phyloP scores from a whole-genome alignment of 2,113 vertebrate genomes.

The Dasyurus viverrinus region DNA sequence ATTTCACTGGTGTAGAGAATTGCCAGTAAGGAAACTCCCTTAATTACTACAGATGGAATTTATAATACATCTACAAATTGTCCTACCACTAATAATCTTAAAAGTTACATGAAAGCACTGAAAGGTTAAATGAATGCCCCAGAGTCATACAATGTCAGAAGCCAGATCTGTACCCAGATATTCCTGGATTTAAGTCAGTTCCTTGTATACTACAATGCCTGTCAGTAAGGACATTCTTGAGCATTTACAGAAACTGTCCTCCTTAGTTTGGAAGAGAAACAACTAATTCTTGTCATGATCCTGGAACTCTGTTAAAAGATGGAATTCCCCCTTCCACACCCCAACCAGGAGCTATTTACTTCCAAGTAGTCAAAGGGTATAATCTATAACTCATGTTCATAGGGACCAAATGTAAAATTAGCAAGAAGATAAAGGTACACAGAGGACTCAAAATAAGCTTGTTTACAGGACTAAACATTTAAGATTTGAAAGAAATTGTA shows the following conservation, averaged over 20 bases:
- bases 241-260: not conserved
- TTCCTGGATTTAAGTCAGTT: not conserved
- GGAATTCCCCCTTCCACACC: not conserved
- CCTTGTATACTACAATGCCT: not conserved
- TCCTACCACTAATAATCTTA: not conserved
- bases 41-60: not conserved
- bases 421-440: not conserved
- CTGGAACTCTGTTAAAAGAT: not conserved
- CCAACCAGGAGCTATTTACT: not conserved
- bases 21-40: not conserved
- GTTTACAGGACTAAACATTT: not conserved
- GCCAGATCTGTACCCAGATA: not conserved
- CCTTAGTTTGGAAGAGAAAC: not conserved
- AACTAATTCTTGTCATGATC: not conserved
- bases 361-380: not conserved
- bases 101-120: not conserved
- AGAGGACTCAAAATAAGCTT: not conserved
- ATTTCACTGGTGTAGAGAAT: not conserved
- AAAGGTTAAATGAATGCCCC: not conserved
- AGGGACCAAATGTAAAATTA: not conserved
- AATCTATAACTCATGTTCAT: not conserved
- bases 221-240: not conserved
- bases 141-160: not conserved
- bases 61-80: not conserved
- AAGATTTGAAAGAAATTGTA: not conserved